phyloP scores from a whole-genome alignment of 2,113 vertebrate genomes.

The Seriola dumerili region DNA sequence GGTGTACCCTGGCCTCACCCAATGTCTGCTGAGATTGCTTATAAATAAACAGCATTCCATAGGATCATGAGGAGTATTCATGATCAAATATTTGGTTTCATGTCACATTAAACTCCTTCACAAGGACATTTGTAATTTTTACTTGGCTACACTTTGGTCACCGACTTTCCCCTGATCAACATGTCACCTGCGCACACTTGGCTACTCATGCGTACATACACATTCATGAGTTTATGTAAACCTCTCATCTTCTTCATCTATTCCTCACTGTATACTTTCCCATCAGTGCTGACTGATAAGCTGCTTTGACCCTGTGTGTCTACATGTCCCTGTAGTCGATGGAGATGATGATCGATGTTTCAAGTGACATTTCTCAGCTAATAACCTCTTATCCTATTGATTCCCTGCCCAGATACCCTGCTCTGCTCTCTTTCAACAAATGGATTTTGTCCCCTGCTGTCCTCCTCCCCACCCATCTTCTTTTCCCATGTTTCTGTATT shows the following conservation, averaged over 20 bases:
- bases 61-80: not conserved
- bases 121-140: not conserved
- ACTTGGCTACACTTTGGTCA: not conserved
- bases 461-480: slow-evolving; percentile 51
- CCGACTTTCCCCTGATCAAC: not conserved
- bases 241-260: slow-evolving; percentile 11
- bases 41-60: too few species aligned
- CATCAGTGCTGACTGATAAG: slow-evolving; percentile 65
- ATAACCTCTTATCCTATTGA: slow-evolving; percentile 84
- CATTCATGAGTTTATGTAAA: slow-evolving; percentile 28
- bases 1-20: too few species aligned
- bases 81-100: not conserved
- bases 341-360: slow-evolving; percentile 80
- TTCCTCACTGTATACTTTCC: slow-evolving; percentile 50
- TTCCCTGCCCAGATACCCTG: slow-evolving; percentile 70
- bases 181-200: not conserved
- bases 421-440: slow-evolving; percentile 73
- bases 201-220: not conserved
- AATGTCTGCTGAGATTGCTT: too few species aligned
- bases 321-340: slow-evolving; percentile 72
- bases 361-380: slow-evolving; percentile 82
- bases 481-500: slow-evolving; percentile 47
- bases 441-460: slow-evolving; percentile 68
- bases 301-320: slow-evolving; percentile 69
- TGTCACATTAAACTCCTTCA: not conserved